Conservation (phyloP, 1,140 invertebrate genomes). For the Augochlora pura region DNA sequence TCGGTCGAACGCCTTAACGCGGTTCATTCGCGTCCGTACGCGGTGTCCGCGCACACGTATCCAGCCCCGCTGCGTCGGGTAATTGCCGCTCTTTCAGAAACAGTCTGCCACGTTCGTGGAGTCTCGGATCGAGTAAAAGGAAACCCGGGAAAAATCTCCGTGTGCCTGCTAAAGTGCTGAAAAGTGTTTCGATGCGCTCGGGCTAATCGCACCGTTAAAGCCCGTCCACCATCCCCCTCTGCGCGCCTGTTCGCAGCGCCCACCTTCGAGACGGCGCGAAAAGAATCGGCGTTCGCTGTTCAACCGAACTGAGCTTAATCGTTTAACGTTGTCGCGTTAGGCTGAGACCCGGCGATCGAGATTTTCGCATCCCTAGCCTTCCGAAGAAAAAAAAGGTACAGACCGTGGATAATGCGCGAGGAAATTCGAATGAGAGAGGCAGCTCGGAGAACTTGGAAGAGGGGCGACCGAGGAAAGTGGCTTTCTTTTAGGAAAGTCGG, state of each 20-base stretch:
- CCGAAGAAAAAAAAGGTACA: too few species aligned
- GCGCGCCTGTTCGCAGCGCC: neutral
- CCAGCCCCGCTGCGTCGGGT: neutral
- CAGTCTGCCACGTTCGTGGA: neutral
- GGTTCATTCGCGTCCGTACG: neutral
- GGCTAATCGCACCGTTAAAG: slow-evolving; percentile 74
- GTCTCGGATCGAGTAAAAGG: neutral
- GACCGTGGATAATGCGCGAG: too few species aligned
- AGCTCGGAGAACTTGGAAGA: too few species aligned
- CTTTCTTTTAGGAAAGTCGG: too few species aligned
- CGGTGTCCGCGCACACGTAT: neutral
- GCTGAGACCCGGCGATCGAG: slow-evolving; percentile 31
- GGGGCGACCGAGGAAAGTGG: too few species aligned
- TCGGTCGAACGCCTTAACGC: neutral
- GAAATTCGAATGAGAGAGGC: neutral
- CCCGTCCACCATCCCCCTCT: slow-evolving; percentile 29
- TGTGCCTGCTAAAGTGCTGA: slow-evolving; percentile 66
- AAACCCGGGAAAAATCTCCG: slow-evolving; percentile 35
- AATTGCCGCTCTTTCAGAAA: slow-evolving; percentile 1
- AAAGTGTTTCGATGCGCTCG: slow-evolving; percentile 73
- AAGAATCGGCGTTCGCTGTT: slow-evolving; percentile 39
- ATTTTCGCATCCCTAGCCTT: neutral
- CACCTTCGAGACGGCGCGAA: slow-evolving; percentile 22
- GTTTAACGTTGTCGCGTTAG: slow-evolving; percentile 53
- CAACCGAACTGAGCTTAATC: slow-evolving; percentile 48